Base-by-base conservation (phyloP, 1,140 invertebrate species). In the Orussus abietinus region DNA sequence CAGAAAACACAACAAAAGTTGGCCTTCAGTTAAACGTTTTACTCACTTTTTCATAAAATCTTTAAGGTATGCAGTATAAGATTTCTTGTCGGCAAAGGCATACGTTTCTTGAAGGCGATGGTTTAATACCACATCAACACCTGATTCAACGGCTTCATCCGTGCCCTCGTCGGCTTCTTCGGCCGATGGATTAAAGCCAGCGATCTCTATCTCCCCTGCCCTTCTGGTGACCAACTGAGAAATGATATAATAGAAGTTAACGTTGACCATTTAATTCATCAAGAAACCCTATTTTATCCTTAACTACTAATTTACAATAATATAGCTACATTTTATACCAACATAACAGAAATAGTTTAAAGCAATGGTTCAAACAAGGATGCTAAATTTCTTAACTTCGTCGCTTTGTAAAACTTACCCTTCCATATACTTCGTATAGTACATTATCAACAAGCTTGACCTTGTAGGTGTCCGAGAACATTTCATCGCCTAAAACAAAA, bases 381-480 rank as follows among this genome's bases (percentile, higher is more conserved):
- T 3, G 1, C 4, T 21, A 33, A 10, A 34, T 9, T 9, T 2
- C 0, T 13, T 2, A 32, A 37, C 6, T 36, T 34, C 15, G 3
- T 13, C 6, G 13, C 18, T 17, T n/a, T n/a, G n/a, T n/a, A n/a
- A n/a, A n/a, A 43, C 48, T 70, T 70, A 84, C 81, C 72, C 82
- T 92, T 56, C 92, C 93, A 65, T 90, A 88, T 19, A 98, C 93
- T 83, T 97, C 94, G 59, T 95, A 98, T 25, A 97, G 64, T 17
- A 94, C 90, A 68, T 94, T 88, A 66, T 96, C 92, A 9, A 97
- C 78, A 33, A 96, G 72, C 68, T 96, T 93, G 44, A 95, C 84
- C 76, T 89, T 96, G 69, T 92, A 96, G n/a, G 90, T 88, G 74
- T 98, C 95, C 22, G 93, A 93, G 77, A 96, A 96, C 86, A 98